Base-by-base conservation (phyloP, 2,113 vertebrate genomes). In the Paralichthys olivaceus region DNA sequence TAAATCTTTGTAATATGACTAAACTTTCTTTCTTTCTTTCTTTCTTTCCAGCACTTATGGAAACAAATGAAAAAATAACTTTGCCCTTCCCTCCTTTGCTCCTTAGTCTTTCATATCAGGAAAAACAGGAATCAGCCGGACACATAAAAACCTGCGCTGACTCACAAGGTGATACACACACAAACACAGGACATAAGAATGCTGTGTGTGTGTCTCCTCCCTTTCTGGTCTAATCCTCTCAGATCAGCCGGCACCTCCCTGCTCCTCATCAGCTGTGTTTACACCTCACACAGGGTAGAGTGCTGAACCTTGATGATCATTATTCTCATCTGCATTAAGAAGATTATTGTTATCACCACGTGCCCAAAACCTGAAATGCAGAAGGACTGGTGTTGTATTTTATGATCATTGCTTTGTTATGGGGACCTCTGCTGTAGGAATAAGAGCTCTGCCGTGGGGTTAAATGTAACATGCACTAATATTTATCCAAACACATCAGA, bases 221-320 rank as follows among this genome's bases (percentile, higher is more conserved):
- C 32, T 74, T 13, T 53, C 8, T 4, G 2, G 22, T 60, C 57
- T 84, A 85, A 85, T 83, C 83, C 83, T 66, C 73, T 77, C 65
- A 65, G 80, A 69, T 76, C 77, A 85, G 47, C 72, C 49, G 17
- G 66, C 45, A 75, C 53, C 23, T 63, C 12, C 51, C 59, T 9
- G 59, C 69, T 79, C 55, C 20, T 64, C 53, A 34, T 74, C 63
- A 58, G 37, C 51, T 61, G 69, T 72, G 55, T 80, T 80, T 47
- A 75, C 70, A n/a, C 61, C 37, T 47, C n/a, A 59, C 32, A 60
- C 32, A 5, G 25, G 72, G 28, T 28, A 43, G 23, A 40, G 47
- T 0, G 4, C n/a, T 40, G 14, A 26, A 34, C 43, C 43, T 34
- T 14, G 4, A 32, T 11, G 26, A 37, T 28, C 32, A 8, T 5